Base-by-base conservation (phyloP, 2,888 invertebrate genomes). In the Anthophora plumipes region DNA sequence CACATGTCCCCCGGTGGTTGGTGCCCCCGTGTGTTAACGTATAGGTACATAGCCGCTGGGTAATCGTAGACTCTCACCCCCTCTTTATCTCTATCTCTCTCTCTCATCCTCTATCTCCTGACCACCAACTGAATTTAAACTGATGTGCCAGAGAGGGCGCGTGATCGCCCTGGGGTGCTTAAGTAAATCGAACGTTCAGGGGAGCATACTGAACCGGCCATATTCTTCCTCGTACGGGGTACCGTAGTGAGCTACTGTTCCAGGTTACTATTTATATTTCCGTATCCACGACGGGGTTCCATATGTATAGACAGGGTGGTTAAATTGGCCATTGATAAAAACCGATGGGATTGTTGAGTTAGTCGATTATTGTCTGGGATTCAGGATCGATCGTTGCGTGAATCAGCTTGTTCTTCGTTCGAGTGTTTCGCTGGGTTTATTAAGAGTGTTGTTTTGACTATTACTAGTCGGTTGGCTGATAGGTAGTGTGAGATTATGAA, bases 91-190 rank as follows among this genome's bases (percentile, higher is more conserved):
- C 63, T 71, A 20, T 43, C 31, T 31, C 31, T 31, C 31, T 31
- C 31, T 31, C 31, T 31, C 31, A 31, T 37, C 52, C 25, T 57
- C 63, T 71, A 20, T 43, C 22, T 77, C 22, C 77, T 73, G 75
- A 70, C 79, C 70, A 61, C 67, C 81, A 70, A 74, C 82, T 87
- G 88, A 87, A 87, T 87, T 87, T 85, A 80, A 87, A 84, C 87
- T 46, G 81, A 87, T 80, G 83, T 41, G 75, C 73, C 71, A 61
- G 57, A 77, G 67, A 76, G 74, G 82, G 71, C 73, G 77, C 78
- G 74, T 50, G 81, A 85, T 85, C 83, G 87, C 85, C 77, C 68
- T 52, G 46, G 79, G 83, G 66, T 69, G 73, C 81, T 83, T 71
- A 80, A 75, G 78, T 82, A 77, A 84, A 87, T 87, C 85, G 82